Percentiles rank a stretch among this genome's conserved stretches.
phyloP scores from a whole-genome alignment of 2,797 vertebrate species.

The Pangasius larnaudii region DNA sequence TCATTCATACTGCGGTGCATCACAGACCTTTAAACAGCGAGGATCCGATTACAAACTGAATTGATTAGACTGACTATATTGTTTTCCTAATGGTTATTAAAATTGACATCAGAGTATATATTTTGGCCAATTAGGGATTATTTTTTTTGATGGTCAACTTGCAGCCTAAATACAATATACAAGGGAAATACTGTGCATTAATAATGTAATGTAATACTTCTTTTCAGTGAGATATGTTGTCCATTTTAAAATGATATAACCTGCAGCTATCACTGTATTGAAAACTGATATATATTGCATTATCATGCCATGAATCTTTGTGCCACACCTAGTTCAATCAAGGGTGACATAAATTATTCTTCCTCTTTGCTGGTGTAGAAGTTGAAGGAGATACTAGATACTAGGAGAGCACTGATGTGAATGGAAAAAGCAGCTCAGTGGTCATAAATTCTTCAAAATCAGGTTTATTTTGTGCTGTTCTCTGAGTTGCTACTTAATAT shows the following conservation, averaged over 20 bases:
- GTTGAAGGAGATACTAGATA: neutral
- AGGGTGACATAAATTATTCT: neutral
- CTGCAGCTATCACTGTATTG: neutral
- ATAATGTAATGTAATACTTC: neutral
- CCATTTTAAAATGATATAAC: neutral
- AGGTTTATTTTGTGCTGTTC: slow-evolving; percentile 16
- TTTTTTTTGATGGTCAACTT: neutral
- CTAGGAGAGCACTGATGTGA: neutral
- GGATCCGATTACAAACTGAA: neutral
- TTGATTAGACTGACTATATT: neutral
- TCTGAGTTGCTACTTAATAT: slow-evolving; percentile 3
- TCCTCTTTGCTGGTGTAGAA: neutral
- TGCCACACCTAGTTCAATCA: neutral
- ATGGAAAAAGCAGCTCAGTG: slow-evolving; percentile 26
- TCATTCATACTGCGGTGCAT: neutral
- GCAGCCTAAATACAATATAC: neutral
- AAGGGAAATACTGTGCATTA: neutral
- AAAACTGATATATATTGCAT: neutral
- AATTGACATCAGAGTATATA: neutral
- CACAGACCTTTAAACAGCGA: neutral
- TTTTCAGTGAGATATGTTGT: neutral
- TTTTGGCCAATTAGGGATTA: no score
- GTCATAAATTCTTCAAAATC: slow-evolving; percentile 4
- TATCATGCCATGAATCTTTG: neutral
- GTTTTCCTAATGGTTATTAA: neutral